phyloP scores from a whole-genome alignment of 92 coral and sea anemone species.

The Heliopora coerulea region DNA sequence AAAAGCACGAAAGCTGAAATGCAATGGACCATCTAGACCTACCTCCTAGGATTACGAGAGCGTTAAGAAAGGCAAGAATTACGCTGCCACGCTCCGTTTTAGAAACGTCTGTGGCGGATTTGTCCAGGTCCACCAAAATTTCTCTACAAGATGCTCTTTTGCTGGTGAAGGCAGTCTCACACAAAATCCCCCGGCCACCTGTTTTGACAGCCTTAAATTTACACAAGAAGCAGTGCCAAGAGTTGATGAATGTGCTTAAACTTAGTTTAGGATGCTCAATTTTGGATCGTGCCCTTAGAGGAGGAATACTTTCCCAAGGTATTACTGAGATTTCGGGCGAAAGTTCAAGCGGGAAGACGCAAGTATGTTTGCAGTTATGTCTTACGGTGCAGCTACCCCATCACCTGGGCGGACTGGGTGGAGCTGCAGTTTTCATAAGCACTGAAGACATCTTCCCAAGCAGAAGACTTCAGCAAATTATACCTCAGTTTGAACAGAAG shows the following conservation, averaged over 20 bases:
- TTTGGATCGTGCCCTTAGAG: conserved; percentile 61
- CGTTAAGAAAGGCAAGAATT: conserved; percentile 72
- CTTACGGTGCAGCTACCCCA: conserved; percentile 83
- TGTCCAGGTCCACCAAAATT: conserved; percentile 76
- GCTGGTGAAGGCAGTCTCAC: conserved; percentile 68
- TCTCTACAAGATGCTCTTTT: conserved; percentile 64
- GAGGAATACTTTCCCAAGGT: conserved; percentile 76
- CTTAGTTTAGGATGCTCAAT: conserved; percentile 76
- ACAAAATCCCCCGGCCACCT: conserved; percentile 61
- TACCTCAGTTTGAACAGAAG: conserved; percentile 63
- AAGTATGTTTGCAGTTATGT: conserved; percentile 84
- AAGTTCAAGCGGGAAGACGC: conserved; percentile 94
- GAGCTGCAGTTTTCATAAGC: conserved; percentile 88
- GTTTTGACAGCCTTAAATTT: conserved; percentile 74
- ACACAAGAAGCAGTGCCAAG: conserved; percentile 34
- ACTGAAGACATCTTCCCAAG: conserved; percentile 97
- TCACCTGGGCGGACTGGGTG: conserved; percentile 71
- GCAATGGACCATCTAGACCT: conserved; percentile 73
- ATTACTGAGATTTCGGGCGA: conserved; percentile 90
- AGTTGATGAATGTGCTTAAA: conserved; percentile 29
- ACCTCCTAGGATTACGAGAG: conserved; percentile 73
- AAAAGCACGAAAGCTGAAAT: too few relatives aligned
- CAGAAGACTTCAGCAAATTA: conserved; percentile 88
- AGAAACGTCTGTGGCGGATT: conserved; percentile 80
- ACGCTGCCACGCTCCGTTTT: conserved; percentile 59